Evolutionary conservation across 2,113 vertebrate genomes (phyloP).

Genomic region (Ia io): DNA sequence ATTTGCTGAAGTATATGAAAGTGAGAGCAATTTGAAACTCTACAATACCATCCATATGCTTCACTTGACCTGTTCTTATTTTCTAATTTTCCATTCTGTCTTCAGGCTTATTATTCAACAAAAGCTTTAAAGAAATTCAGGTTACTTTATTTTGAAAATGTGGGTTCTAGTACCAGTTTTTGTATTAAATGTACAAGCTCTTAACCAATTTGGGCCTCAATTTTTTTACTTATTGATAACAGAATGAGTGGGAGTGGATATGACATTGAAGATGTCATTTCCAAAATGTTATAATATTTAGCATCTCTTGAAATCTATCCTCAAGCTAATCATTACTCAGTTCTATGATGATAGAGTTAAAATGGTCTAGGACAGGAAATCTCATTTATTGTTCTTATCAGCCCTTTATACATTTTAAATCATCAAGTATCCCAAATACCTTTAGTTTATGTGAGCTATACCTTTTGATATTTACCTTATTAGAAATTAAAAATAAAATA

Average conservation of each 20-base stretch:
- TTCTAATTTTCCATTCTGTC: background rate
- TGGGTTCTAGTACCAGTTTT: background rate
- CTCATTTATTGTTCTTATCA: background rate
- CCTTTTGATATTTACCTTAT: background rate
- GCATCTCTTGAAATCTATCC: background rate
- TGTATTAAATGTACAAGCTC: background rate
- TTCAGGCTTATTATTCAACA: background rate
- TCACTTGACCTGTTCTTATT: background rate
- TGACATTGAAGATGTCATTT: background rate
- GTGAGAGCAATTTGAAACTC: background rate
- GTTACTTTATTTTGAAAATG: background rate
- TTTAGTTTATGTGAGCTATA: background rate
- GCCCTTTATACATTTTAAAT: background rate
- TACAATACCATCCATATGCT: background rate
- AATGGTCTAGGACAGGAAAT: background rate
- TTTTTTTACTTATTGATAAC: background rate
- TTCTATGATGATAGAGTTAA: background rate
- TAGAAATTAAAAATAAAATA: background rate
- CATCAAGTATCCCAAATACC: background rate
- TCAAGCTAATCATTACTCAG: background rate
- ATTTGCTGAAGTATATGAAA: background rate
- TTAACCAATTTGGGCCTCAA: background rate
- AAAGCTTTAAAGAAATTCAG: background rate
- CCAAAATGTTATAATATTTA: background rate
- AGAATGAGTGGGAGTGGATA: background rate